phyloP scores from a whole-genome alignment of 2,888 invertebrate genomes.

The Drosophila maculinotata region DNA sequence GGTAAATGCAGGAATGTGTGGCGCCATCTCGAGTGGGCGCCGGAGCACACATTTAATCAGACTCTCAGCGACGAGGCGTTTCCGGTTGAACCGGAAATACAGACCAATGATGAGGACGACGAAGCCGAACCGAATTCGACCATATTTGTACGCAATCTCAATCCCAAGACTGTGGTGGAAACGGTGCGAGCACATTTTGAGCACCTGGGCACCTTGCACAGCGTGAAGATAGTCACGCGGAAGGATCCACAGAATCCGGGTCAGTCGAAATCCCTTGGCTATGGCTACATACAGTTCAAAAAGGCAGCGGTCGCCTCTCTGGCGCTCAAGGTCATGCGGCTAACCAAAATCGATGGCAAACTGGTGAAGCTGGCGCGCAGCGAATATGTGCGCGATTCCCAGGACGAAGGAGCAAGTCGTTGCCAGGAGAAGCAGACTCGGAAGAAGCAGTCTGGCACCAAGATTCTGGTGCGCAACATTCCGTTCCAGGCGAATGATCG shows the following conservation, averaged over 20 bases:
- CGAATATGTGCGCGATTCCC: constrained; percentile 91
- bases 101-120: constrained; percentile 85
- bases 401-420: constrained; percentile 84
- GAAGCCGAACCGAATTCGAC: constrained; percentile 92
- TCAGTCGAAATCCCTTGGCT: constrained; percentile 94
- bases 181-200: constrained; percentile 91
- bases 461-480: constrained; percentile 96
- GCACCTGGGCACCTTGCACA: constrained; percentile 90
- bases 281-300: constrained; percentile 97
- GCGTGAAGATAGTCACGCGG: constrained; percentile 93
- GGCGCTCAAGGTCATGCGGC: constrained; percentile 94
- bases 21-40: constrained; percentile 99
- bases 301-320: constrained; percentile 89
- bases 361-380: constrained; percentile 96
- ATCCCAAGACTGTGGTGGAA: constrained; percentile 93
- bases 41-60: constrained; percentile 90
- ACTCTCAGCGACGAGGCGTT: constrained; percentile 80
- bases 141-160: constrained; percentile 96
- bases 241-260: constrained; percentile 93
- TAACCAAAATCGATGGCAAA: constrained; percentile 93
- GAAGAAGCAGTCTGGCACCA: constrained; percentile 90
- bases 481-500: constrained; percentile 96
- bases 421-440: constrained; percentile 88
- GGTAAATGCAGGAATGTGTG: constrained; percentile 95
- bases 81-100: constrained; percentile 62